These are phyloP conservation scores for Eulemur coronatus DNA, from an alignment of 2,797 vertebrate species.

Conservation along the genomic window DNA sequence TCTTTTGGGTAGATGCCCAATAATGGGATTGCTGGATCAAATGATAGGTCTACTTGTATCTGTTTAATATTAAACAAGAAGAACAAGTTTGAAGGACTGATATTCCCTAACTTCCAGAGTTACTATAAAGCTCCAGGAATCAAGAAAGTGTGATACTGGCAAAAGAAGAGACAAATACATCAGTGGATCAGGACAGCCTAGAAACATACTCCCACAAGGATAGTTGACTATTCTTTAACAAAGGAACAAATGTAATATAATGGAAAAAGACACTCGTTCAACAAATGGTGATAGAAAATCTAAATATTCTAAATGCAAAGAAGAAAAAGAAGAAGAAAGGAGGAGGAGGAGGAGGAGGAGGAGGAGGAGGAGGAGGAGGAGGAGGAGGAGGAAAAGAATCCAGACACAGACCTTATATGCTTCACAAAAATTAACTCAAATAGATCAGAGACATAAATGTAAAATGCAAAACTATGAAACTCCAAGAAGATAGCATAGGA, in stretches of 20 bases:
- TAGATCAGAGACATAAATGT: neutral
- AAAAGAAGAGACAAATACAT: neutral
- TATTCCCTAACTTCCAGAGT: neutral
- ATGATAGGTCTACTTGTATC: too few relatives aligned
- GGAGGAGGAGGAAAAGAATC: neutral
- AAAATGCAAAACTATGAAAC: neutral
- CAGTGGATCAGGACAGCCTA: neutral
- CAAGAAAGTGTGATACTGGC: neutral
- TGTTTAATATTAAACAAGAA: neutral
- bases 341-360: too few relatives aligned
- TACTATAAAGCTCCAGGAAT: neutral
- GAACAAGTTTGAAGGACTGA: neutral
- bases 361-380: too few relatives aligned
- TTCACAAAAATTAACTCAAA: neutral
- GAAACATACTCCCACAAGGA: neutral
- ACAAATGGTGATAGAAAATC: neutral
- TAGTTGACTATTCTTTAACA: neutral
- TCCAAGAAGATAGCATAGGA: neutral
- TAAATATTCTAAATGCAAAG: neutral
- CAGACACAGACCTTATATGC: neutral
- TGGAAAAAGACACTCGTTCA: neutral
- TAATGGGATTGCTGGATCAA: too few relatives aligned
- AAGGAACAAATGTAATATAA: neutral
- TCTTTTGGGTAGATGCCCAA: too few relatives aligned
- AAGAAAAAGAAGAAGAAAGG: neutral